Evolutionary conservation across 2,797 vertebrate species (phyloP).

Genomic region (Clangula hyemalis): DNA sequence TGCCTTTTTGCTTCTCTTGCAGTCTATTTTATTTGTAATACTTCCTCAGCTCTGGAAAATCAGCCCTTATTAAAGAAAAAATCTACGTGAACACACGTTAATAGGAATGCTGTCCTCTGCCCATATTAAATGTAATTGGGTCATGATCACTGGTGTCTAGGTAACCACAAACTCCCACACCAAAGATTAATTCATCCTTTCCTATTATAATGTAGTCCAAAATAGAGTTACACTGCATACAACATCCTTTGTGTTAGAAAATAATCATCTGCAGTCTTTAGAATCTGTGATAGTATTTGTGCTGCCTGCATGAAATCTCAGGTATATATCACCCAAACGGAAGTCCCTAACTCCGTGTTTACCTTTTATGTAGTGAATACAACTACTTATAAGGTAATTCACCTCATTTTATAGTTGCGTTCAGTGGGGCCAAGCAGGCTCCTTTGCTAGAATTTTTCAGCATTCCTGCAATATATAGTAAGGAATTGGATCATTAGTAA

Average conservation of each 20-base stretch:
- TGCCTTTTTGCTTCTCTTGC: neutral
- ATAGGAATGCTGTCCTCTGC: neutral
- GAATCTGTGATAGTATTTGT: neutral
- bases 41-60: conserved; percentile 9
- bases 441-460: neutral
- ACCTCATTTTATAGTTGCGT: neutral
- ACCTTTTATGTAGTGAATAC: neutral
- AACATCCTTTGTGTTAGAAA: neutral
- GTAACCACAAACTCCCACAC: conserved; percentile 35
- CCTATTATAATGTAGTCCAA: neutral
- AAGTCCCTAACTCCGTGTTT: neutral
- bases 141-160: conserved; percentile 37
- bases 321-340: neutral
- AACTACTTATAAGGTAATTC: neutral
- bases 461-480: neutral
- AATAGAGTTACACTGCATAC: neutral
- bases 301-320: neutral
- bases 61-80: neutral
- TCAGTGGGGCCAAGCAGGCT: neutral
- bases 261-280: neutral
- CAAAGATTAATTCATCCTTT: conserved; percentile 34
- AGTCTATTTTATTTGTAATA: neutral
- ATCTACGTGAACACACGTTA: neutral
- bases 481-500: neutral
- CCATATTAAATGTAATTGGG: conserved; percentile 26